These are phyloP conservation scores for Drosophila flavopinicola DNA, from an alignment of 2,888 invertebrate genomes.

Conservation along the genomic window DNA sequence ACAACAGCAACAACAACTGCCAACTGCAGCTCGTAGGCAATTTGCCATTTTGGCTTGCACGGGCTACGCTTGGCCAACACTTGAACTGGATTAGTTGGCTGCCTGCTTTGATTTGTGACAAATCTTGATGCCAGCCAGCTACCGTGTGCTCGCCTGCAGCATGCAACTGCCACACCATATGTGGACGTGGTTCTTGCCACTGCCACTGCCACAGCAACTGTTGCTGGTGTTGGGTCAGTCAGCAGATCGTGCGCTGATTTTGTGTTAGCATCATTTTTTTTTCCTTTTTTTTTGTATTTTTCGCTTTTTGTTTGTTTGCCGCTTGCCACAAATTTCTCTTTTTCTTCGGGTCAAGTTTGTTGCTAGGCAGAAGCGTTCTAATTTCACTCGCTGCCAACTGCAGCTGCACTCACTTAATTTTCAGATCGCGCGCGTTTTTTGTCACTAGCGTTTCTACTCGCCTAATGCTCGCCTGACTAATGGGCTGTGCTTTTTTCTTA, in stretches of 20 bases:
- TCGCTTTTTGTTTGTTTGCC: conserved; percentile 33
- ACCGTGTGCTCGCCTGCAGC: conserved; percentile 63
- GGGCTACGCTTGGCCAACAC: conserved; percentile 53
- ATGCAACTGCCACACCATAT: conserved; percentile 59
- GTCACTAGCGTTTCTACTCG: conserved; percentile 8
- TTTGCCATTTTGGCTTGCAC: conserved; percentile 61
- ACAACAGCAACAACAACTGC: conserved; percentile 22
- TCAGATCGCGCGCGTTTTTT: conserved; percentile 15
- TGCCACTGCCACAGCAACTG: no score
- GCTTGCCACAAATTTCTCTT: conserved; percentile 75
- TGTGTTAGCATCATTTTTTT: conserved; percentile 56
- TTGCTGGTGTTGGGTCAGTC: conserved; percentile 56
- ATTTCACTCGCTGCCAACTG: conserved; percentile 58
- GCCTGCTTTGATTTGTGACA: conserved; percentile 77
- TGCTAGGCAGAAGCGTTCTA: conserved; percentile 70
- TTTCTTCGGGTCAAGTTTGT: conserved; percentile 80
- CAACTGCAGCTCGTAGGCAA: conserved; percentile 52
- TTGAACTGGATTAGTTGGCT: conserved; percentile 79
- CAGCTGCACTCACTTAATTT: conserved; percentile 53
- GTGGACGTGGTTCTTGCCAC: conserved; percentile 39
- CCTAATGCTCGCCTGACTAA: conserved; percentile 22
- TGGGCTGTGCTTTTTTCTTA: conserved; percentile 33
- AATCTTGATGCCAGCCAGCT: conserved; percentile 75
- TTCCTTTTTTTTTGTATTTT: conserved; percentile 30
- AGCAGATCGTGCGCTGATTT: conserved; percentile 76